Base-by-base conservation (phyloP, 2,888 invertebrate genomes). In the Drosophila pseudotakahashii region DNA sequence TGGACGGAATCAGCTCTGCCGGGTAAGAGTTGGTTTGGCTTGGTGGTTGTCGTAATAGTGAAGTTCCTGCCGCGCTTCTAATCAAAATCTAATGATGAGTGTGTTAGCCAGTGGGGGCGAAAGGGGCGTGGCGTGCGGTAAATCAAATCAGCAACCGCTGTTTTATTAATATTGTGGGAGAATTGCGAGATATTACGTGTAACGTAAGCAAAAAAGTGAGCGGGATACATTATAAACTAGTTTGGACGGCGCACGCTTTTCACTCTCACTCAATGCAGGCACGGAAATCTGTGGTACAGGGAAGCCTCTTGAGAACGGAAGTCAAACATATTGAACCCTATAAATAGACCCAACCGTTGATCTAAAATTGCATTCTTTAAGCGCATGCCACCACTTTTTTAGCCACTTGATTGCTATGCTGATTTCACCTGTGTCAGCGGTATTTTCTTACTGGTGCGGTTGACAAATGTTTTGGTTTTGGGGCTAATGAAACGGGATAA, bases 201-300 rank as follows among this genome's bases (percentile, higher is more conserved):
- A 69, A 70, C 70, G 70, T 71, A 71, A 62, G 70, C 70, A 70
- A 70, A 26, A 70, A 70, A 69, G 70, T 61, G 70, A 70, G 60
- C 47, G 69, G 69, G 42, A 50, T 53, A 11, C 37, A 48, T 51
- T 41, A 62, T 23, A 71, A 62, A 55, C 72, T 71, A 72, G 72
- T 72, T 68, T 48, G 58, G 41, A 16, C 14, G 23, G 30, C 30
- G 32, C 47, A 51, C 32, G 36, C 9, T 32, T 66, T 54, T 48
- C 26, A 51, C 66, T 73, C 66, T 73, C 50, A 72, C 51, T 39
- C 19, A 6, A 13, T 32, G n/a, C 36, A 14, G 11, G 14, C 39
- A 32, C 57, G 45, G 10, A 34, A 34, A 50, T 50, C 32, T 32
- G 14, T 11, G 45, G 2, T n/a, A 37, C 51, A 55, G 62, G 62